These are phyloP conservation scores for Brachynemurus nebulosus DNA, from an alignment of 2,888 invertebrate genomes.

Conservation along the genomic window DNA sequence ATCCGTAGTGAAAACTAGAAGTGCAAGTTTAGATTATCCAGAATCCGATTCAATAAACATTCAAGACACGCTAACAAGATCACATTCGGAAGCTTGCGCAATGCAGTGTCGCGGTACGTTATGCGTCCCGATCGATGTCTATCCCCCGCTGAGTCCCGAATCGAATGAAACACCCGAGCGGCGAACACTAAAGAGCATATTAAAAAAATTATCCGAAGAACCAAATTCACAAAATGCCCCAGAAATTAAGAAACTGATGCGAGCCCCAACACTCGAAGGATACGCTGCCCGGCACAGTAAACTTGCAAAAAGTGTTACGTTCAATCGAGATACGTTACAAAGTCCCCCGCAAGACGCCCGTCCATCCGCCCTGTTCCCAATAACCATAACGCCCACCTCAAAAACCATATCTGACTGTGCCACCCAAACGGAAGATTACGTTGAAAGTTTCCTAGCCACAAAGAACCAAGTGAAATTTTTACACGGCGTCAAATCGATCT, in stretches of 20 bases:
- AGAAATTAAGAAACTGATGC: slow-evolving; percentile 54
- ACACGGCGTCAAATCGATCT: slow-evolving; percentile 17
- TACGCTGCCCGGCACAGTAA: slow-evolving; percentile 80
- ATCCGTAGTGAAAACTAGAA: slow-evolving; percentile 57
- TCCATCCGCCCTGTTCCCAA: slow-evolving; percentile 5
- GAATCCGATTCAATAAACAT: slow-evolving; percentile 36
- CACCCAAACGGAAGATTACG: slow-evolving; percentile 5
- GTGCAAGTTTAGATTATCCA: slow-evolving; percentile 64
- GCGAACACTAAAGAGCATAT: slow-evolving; percentile 67
- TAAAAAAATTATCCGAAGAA: slow-evolving; percentile 69
- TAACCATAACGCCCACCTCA: background rate
- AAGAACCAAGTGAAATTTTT: slow-evolving; percentile 9
- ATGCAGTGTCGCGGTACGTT: slow-evolving; percentile 36
- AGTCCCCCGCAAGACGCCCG: slow-evolving; percentile 47
- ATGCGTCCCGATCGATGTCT: slow-evolving; percentile 14
- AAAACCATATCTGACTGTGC: background rate
- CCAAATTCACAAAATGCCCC: slow-evolving; percentile 29
- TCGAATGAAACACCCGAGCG: slow-evolving; percentile 74
- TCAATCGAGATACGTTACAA: slow-evolving; percentile 70
- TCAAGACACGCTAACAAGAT: slow-evolving; percentile 47
- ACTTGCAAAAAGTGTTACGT: slow-evolving; percentile 78
- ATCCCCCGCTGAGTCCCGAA: slow-evolving; percentile 41
- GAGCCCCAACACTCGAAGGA: slow-evolving; percentile 76
- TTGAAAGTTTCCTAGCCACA: slow-evolving; percentile 2
- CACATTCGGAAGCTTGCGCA: slow-evolving; percentile 69